Base-by-base conservation (phyloP, 2,888 invertebrate species). In the Aricia artaxerxes region DNA sequence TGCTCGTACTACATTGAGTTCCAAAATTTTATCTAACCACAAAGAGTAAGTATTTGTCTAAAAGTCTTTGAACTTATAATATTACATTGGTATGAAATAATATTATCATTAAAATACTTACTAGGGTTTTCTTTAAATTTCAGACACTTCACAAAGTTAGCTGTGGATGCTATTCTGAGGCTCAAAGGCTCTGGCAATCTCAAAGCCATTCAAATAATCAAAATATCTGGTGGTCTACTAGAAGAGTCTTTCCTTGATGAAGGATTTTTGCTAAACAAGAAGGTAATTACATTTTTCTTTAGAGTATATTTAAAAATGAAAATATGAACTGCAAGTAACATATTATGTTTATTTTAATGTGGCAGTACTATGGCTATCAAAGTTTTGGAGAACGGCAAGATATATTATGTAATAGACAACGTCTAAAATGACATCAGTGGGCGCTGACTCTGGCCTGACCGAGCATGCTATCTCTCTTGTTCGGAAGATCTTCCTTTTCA, bases 11-110 rank as follows among this genome's bases (percentile, higher is more conserved):
- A 99, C 99, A 40, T 94, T 99, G 64, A 99, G 99, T 87, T 99
- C 99, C 0, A 99, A 99, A 92, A 99, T 99, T 90, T 95, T 99
- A 64, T 97, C 98, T 49, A 99, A 99, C 87, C 98, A 99, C 90
- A 99, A 99, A 92, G 99, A 99, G 87, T 95, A 83, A 91, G 93
- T 89, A 13, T 75, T 44, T 49, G 40, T 7, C 49, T n/a, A 9
- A 75, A 31, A 75, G 44, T n/a, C 9, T 24, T 73, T 49, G n/a
- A 61, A 61, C 61, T 24, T 31, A 31, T 31, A 4, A 24, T 61
- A 64, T 64, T 64, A 64, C 2, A 31, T 16, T 61, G 24, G 6
- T 61, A 61, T 2, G 24, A n/a, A 64, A 31, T 3, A 61, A 61
- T 61, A 61, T 6, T n/a, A 31, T 64, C 31, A 6, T 64, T 9